Evolutionary conservation across 2,888 invertebrate genomes (phyloP).

Genomic region (Trileptium ribeirensis): DNA sequence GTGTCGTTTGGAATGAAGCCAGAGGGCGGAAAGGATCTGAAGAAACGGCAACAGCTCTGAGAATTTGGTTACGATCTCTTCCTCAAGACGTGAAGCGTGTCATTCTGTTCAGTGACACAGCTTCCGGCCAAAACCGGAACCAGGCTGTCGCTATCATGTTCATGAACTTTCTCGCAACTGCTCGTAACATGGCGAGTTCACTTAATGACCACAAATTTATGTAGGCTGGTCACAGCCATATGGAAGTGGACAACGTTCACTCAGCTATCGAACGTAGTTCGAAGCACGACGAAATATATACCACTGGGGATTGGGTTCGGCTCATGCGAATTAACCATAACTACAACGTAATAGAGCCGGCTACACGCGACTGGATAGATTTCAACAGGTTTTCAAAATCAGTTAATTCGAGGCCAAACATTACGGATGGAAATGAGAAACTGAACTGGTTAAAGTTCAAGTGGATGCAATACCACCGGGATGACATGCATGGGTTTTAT

Average conservation of each 20-base stretch:
- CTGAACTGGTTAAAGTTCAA: no score
- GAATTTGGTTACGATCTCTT: background rate
- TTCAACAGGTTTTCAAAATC: no score
- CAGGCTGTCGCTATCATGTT: background rate
- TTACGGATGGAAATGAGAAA: no score
- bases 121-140: background rate
- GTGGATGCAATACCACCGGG: no score
- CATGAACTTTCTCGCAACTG: background rate
- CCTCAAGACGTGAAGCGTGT: background rate
- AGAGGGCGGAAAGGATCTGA: background rate
- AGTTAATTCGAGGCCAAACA: no score
- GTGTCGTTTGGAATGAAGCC: conserved; percentile 3
- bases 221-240: background rate
- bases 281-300: background rate
- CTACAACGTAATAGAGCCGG: background rate
- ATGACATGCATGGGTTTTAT: no score
- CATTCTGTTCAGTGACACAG: background rate
- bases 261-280: background rate
- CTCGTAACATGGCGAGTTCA: no score
- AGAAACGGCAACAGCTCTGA: background rate
- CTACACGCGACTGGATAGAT: background rate
- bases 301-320: background rate
- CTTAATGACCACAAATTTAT: no score
- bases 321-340: background rate
- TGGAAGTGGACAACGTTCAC: background rate